Evolutionary conservation across 2,888 invertebrate species (phyloP), one percentile per base, ranked within the genome.

Genomic region (Halictus ligatus): DNA sequence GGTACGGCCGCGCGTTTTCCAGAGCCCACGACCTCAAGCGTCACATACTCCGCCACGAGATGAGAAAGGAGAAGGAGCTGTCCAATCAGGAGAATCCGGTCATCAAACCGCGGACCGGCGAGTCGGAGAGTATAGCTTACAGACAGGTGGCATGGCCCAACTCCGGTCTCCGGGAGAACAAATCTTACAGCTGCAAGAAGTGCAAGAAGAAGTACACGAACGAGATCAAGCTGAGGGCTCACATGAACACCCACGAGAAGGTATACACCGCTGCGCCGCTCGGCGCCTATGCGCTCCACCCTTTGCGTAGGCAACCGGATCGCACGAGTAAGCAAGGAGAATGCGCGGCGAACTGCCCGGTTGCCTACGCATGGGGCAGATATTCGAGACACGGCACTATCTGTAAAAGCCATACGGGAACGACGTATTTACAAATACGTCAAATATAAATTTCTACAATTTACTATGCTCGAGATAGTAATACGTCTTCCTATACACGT

Each of bases 21-120:
- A 91, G 95, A 60, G 94, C 94, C 7, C 95, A 95, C 81, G 95
- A 95, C 67, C 90, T 95, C 5, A 95, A 95, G 71, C 93, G 95
- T 10, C 95, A 95, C 78, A 94, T 95, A 82, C 93, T 93, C 4
- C 92, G 95, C 35, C 95, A 95, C 54, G 94, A 94, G 43, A 92
- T 92, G 84, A 92, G 94, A 40, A 94, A 94, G 79, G 94, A 94
- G 35, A 92, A 93, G 35, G 92, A 93, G 71, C 78, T 93, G 35
- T 88, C 90, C 6, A 92, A 91, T 64, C 64, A 84, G 13, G 84
- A 78, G 21, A 79, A 84, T 10, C 15, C 29, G 18, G 25, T 35
- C 6, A 74, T 46, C 7, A 86, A 87, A 50, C 84, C 80, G 12
- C 85, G 84, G 13, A 86, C 90, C 21, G 81, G 91, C 35, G 88